A percentile compares a stretch with the other conserved stretches of the same genome.
phyloP scores from a whole-genome alignment of 2,113 vertebrate species.

The Cephalopholis sonnerati region DNA sequence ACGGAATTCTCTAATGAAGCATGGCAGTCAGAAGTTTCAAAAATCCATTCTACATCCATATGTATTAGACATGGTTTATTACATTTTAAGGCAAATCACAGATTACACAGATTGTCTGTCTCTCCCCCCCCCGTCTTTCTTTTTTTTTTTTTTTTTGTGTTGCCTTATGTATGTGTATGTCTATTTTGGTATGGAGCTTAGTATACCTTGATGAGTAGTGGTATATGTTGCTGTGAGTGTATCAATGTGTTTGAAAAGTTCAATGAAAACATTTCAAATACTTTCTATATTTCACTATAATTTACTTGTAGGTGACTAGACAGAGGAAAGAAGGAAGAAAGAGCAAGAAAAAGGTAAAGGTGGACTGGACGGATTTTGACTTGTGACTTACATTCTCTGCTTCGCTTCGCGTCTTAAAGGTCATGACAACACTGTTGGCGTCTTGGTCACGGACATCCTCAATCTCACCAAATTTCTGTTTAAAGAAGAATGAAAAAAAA shows the following conservation, averaged over 20 bases:
- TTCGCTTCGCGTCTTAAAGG: conserved; percentile 91
- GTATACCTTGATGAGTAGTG: no score
- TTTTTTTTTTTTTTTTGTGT: no score
- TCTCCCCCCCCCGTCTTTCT: no score
- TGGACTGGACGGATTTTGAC: not conserved
- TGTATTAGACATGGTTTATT: not conserved
- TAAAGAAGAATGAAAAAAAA: not conserved
- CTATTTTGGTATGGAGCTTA: no score
- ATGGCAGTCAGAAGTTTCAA: not conserved
- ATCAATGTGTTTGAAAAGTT: no score
- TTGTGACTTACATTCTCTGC: conserved; percentile 89
- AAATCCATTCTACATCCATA: not conserved
- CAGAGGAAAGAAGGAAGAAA: no score
- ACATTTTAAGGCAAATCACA: not conserved
- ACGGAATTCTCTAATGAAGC: no score
- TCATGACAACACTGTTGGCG: conserved; percentile 89
- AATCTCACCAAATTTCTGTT: conserved; percentile 91
- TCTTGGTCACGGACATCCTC: conserved; percentile 92
- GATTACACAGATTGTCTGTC: no score
- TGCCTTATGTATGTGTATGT: no score
- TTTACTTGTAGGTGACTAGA: not conserved
- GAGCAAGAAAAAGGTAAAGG: not conserved
- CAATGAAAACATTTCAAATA: no score
- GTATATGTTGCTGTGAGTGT: no score
- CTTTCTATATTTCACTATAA: not conserved